A percentile compares a stretch with the other conserved stretches of the same genome.
Evolutionary conservation across 2,888 invertebrate genomes (phyloP).

Genomic region (Rhorus exstirpatorius): DNA sequence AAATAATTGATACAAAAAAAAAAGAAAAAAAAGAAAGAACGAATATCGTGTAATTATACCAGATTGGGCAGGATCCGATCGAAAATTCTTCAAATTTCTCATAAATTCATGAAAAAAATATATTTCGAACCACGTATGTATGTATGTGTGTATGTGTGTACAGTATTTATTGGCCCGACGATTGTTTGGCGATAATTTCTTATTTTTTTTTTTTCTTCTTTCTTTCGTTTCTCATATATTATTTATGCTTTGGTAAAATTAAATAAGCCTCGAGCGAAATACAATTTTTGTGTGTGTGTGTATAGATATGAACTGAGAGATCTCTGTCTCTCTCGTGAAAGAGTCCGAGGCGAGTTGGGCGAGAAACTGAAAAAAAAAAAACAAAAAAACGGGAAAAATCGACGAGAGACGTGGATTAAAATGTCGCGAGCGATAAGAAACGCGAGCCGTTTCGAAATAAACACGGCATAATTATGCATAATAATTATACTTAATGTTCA

Average conservation of each 20-base stretch:
- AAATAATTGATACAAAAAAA: conserved; percentile 37
- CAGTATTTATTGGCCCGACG: conserved; percentile 83
- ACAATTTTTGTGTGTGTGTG: too few relatives aligned
- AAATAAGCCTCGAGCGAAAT: conserved; percentile 34
- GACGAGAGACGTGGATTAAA: not conserved
- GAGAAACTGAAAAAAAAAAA: too few relatives aligned
- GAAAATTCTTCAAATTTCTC: conserved; percentile 52
- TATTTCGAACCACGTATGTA: conserved; percentile 60
- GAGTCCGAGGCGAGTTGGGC: not conserved
- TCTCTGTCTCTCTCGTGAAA: not conserved
- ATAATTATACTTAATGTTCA: conserved; percentile 62
- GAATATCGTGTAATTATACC: conserved; percentile 61
- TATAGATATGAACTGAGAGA: conserved; percentile 46
- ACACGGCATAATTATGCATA: conserved; percentile 42
- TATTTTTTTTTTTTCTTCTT: too few relatives aligned
- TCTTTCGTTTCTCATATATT: too few relatives aligned
- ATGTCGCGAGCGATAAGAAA: conserved; percentile 48
- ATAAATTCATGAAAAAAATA: conserved; percentile 62
- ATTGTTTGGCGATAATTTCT: conserved; percentile 73
- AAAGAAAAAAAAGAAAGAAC: too few relatives aligned
- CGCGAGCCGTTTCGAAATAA: conserved; percentile 39
- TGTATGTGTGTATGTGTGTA: too few relatives aligned
- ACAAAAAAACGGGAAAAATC: not conserved
- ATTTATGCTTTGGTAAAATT: conserved; percentile 75
- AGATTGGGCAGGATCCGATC: conserved; percentile 84